Conservation (phyloP, 2,888 invertebrate species). For the Torymus texanus region DNA sequence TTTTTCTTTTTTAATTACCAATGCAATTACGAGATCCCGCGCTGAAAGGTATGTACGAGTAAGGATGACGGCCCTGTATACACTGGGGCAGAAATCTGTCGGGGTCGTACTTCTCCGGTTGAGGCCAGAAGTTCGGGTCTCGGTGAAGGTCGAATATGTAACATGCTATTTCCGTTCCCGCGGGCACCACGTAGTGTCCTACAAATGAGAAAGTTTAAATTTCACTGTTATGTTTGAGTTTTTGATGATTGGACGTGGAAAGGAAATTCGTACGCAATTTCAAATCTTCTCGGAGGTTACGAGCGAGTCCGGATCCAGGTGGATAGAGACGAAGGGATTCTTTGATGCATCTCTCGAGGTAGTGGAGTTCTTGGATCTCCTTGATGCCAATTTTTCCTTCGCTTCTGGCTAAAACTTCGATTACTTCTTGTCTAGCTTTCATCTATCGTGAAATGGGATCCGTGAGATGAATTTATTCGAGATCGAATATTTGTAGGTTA, state of each 20-base stretch:
- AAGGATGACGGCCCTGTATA: constrained; percentile 77
- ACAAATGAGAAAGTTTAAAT: constrained; percentile 22
- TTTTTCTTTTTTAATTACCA: constrained; percentile 72
- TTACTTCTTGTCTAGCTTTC: constrained; percentile 63
- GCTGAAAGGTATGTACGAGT: constrained; percentile 82
- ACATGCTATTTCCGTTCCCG: constrained; percentile 76
- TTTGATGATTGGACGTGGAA: background rate
- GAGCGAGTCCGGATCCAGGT: constrained; percentile 81
- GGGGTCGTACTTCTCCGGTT: constrained; percentile 81
- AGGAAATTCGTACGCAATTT: constrained; percentile 59
- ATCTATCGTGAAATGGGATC: constrained; percentile 42
- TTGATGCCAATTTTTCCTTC: constrained; percentile 76
- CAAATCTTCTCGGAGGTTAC: constrained; percentile 78
- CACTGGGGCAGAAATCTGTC: constrained; percentile 82
- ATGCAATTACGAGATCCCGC: constrained; percentile 84
- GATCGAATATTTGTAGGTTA: background rate
- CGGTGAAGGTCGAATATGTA: constrained; percentile 80
- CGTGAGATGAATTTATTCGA: too few relatives aligned
- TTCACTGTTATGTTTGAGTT: background rate
- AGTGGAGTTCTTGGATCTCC: constrained; percentile 80
- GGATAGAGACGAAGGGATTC: constrained; percentile 82
- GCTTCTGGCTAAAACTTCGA: constrained; percentile 76
- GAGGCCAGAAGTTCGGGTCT: constrained; percentile 80
- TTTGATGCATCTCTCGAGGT: constrained; percentile 83
- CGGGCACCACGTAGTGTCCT: constrained; percentile 77